Conservation (phyloP, 2,113 vertebrate species). For the Pavo muticus region DNA sequence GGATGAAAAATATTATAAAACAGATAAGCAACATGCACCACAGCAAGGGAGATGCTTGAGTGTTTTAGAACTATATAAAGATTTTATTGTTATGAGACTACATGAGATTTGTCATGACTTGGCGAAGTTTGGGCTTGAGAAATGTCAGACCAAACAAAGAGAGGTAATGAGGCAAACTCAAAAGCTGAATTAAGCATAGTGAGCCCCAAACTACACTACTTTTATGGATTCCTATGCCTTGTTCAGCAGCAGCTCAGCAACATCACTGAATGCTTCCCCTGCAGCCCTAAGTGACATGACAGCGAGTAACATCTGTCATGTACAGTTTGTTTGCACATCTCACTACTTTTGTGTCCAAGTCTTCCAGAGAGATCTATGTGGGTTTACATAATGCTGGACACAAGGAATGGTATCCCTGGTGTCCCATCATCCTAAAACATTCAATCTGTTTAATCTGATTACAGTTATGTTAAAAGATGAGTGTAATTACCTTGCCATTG, state of each 20-base stretch:
- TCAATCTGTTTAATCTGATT: background rate
- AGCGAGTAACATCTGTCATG: background rate
- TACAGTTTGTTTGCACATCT: background rate
- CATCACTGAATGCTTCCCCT: background rate
- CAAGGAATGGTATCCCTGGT: background rate
- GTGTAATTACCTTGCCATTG: background rate
- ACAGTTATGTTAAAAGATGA: background rate
- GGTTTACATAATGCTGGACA: background rate
- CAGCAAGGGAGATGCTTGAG: background rate
- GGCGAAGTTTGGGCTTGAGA: background rate
- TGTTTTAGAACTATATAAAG: constrained; percentile 4
- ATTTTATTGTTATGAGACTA: background rate
- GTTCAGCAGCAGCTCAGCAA: background rate
- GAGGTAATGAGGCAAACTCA: background rate
- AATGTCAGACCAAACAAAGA: background rate
- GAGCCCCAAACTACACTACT: background rate
- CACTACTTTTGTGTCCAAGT: background rate
- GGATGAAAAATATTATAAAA: constrained; percentile 27
- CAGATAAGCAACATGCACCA: background rate
- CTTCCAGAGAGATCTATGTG: background rate
- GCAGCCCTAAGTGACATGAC: background rate
- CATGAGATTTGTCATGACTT: background rate
- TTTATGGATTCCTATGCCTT: accelerated
- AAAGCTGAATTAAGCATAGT: background rate
- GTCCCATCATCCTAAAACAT: background rate